These are phyloP conservation scores for Ceratitis capitata DNA, from an alignment of 1,140 invertebrate species.

Conservation along the genomic window DNA sequence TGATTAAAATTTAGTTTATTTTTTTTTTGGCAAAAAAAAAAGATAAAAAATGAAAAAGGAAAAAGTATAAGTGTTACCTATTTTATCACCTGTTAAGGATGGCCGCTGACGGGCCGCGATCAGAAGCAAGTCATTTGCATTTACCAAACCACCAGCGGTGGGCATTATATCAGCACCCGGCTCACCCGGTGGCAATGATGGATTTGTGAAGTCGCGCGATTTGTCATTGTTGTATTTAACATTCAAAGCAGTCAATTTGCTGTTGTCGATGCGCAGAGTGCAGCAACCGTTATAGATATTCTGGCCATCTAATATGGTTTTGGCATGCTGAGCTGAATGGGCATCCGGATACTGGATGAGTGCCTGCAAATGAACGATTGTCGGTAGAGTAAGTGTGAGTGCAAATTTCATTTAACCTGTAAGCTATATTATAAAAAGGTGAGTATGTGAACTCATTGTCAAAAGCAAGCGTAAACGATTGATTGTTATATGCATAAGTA, in stretches of 20 bases:
- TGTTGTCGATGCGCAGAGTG: conserved; percentile 99
- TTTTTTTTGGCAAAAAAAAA: neutral
- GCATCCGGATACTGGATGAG: conserved; percentile 98
- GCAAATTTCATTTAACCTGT: neutral
- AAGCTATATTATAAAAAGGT: neutral
- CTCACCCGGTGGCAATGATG: conserved; percentile 94
- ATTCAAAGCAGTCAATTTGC: conserved; percentile 96
- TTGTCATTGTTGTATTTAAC: conserved; percentile 99
- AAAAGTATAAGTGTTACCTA: conserved; percentile 61
- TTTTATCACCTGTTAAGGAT: conserved; percentile 69
- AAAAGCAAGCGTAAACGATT: neutral
- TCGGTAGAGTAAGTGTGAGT: neutral
- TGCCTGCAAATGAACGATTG: conserved; percentile 73
- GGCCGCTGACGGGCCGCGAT: conserved; percentile 74
- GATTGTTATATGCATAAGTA: neutral
- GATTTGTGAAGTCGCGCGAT: conserved; percentile 98
- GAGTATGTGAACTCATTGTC: neutral
- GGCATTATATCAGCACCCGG: conserved; percentile 73
- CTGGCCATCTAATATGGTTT: conserved; percentile 94
- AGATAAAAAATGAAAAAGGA: conserved; percentile 50
- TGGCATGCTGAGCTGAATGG: conserved; percentile 94
- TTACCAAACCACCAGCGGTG: conserved; percentile 71
- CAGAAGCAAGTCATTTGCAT: conserved; percentile 72
- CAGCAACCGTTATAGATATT: conserved; percentile 99
- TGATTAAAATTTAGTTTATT: neutral